Evolutionary conservation across 2,888 invertebrate species (phyloP).

Genomic region (Cryptops parisi): DNA sequence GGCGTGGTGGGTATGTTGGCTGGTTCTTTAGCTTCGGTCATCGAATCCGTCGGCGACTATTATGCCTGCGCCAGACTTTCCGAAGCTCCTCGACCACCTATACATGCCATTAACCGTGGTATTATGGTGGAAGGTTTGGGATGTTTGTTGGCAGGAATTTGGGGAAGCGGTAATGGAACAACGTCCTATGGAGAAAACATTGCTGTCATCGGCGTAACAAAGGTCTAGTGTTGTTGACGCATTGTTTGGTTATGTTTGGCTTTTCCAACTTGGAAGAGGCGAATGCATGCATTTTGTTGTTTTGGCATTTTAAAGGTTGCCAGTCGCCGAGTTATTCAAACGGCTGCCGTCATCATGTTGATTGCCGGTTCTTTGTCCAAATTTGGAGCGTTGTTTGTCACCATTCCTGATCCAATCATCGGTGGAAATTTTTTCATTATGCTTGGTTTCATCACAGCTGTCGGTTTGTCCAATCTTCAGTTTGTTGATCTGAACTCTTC

Average conservation of each 20-base stretch:
- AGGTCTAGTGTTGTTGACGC: conserved; percentile 32
- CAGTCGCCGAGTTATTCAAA: conserved; percentile 32
- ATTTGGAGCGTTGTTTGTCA: conserved; percentile 36
- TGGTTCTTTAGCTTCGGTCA: conserved; percentile 17
- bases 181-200: conserved; percentile 84
- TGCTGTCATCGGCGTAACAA: conserved; percentile 73
- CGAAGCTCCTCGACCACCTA: conserved; percentile 64
- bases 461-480: conserved; percentile 52
- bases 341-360: conserved; percentile 33
- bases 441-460: conserved; percentile 30
- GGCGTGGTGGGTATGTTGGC: conserved; percentile 17
- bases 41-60: conserved; percentile 32
- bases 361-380: conserved; percentile 34
- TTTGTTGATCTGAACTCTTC: conserved; percentile 68
- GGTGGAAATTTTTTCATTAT: conserved; percentile 32
- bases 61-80: conserved; percentile 36
- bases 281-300: neutral
- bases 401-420: conserved; percentile 37
- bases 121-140: conserved; percentile 71
- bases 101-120: conserved; percentile 75
- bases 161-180: conserved; percentile 75
- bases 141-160: conserved; percentile 66
- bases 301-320: conserved; percentile 21
- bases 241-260: neutral
- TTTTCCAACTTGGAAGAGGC: neutral